These are phyloP conservation scores for Gambusia holbrooki DNA, from an alignment of 2,113 vertebrate genomes.

Conservation along the genomic window DNA sequence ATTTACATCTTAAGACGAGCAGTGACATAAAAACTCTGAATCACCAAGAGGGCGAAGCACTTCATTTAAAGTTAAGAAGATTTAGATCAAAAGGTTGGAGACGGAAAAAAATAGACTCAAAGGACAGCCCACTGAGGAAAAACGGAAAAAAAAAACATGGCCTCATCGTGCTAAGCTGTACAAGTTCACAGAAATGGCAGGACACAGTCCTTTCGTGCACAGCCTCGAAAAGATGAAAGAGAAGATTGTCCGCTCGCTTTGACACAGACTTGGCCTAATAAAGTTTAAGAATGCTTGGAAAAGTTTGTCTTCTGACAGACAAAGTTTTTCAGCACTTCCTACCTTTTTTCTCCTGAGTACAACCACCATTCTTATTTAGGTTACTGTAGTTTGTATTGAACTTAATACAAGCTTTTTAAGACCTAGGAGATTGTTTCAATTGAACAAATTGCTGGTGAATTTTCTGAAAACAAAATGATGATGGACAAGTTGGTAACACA, in stretches of 20 bases:
- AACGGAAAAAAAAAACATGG: constrained; percentile 50
- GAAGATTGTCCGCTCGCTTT: constrained; percentile 68
- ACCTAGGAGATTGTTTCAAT: constrained; percentile 37
- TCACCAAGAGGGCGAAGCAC: constrained; percentile 79
- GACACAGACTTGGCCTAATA: constrained; percentile 65
- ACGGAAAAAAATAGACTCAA: constrained; percentile 70
- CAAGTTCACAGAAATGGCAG: constrained; percentile 75
- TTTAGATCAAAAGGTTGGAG: constrained; percentile 84
- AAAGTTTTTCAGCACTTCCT: constrained; percentile 44
- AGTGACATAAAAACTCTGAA: constrained; percentile 77
- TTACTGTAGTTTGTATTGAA: constrained; percentile 52
- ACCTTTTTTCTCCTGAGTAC: constrained; percentile 29
- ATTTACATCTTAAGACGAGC: constrained; percentile 78
- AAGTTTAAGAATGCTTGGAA: constrained; percentile 65
- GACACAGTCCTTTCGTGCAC: constrained; percentile 73
- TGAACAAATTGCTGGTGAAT: constrained; percentile 40
- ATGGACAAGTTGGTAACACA: neutral
- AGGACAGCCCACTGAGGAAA: constrained; percentile 56
- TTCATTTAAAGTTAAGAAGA: constrained; percentile 85
- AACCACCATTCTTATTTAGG: constrained; percentile 68
- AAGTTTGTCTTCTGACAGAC: constrained; percentile 66
- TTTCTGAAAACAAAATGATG: constrained; percentile 25
- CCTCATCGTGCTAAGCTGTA: constrained; percentile 74
- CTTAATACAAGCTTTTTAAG: constrained; percentile 34
- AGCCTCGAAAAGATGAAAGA: constrained; percentile 78